phyloP scores from a whole-genome alignment of 2,888 invertebrate genomes.

The Melinaea menophilus region DNA sequence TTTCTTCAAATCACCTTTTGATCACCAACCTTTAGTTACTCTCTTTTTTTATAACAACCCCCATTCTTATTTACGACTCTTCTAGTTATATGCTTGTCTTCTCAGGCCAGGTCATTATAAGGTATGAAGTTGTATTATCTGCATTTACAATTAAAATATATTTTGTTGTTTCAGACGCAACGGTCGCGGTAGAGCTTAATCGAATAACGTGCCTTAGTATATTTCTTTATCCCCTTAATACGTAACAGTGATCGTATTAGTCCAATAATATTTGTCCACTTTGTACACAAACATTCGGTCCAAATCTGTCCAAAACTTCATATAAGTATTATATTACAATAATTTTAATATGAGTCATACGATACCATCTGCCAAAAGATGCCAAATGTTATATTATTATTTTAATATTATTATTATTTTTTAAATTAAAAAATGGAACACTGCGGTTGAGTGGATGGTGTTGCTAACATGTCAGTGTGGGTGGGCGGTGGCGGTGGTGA shows the following conservation, averaged over 20 bases:
- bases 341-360: constrained; percentile 4
- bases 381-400: constrained; percentile 12
- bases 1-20: no score
- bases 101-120: not conserved
- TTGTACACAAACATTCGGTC: constrained; percentile 29
- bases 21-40: no score
- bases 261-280: constrained; percentile 31
- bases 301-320: constrained; percentile 33
- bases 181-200: constrained; percentile 41
- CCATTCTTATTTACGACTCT: no score
- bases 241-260: constrained; percentile 13
- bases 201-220: constrained; percentile 59
- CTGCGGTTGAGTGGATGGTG: constrained; percentile 64
- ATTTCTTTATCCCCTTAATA: constrained; percentile 33
- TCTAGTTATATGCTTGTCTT: no score
- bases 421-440: constrained; percentile 18
- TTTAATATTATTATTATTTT: constrained; percentile 1
- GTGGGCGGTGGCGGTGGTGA: constrained; percentile 61
- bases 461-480: constrained; percentile 70
- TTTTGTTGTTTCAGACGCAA: constrained; percentile 55
- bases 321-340: constrained; percentile 8
- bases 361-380: constrained; percentile 17
- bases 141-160: not conserved
- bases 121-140: not conserved
- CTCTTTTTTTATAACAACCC: no score